Conservation (phyloP, 2,888 invertebrate species). For the Gymnoscelis rufifasciata region DNA sequence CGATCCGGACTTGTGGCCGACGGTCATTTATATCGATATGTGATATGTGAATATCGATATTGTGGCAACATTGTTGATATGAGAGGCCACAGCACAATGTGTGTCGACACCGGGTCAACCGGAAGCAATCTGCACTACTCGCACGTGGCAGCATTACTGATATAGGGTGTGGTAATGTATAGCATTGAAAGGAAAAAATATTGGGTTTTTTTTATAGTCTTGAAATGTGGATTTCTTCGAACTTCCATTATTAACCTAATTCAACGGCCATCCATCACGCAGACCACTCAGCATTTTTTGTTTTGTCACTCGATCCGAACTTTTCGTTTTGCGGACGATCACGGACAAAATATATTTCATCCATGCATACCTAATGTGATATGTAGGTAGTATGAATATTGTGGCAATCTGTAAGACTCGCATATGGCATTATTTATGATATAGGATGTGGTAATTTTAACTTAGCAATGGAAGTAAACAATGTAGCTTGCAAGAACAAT, state of each 20-base stretch:
- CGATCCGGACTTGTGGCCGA: constrained; percentile 1
- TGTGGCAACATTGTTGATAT: constrained; percentile 17
- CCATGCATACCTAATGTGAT: not conserved
- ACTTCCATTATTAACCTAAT: too few species aligned
- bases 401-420: constrained; percentile 30
- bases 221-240: too few species aligned
- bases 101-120: constrained; percentile 40
- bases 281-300: not conserved
- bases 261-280: not conserved
- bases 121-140: constrained; percentile 40
- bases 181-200: too few species aligned
- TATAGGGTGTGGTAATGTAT: not conserved
- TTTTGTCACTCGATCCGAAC: constrained; percentile 7
- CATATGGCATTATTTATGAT: constrained; percentile 15
- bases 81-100: constrained; percentile 14
- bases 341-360: too few species aligned
- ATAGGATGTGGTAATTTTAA: not conserved
- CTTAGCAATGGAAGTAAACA: too few species aligned
- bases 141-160: constrained; percentile 18
- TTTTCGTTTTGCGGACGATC: not conserved
- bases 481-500: too few species aligned
- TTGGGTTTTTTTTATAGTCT: too few species aligned
- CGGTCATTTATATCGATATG: not conserved
- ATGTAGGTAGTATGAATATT: constrained; percentile 8
- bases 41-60: constrained; percentile 9